Percentiles rank a stretch among this genome's conserved stretches.
Evolutionary conservation across 1,140 invertebrate genomes (phyloP).

Genomic region (Drosophila sechellia): DNA sequence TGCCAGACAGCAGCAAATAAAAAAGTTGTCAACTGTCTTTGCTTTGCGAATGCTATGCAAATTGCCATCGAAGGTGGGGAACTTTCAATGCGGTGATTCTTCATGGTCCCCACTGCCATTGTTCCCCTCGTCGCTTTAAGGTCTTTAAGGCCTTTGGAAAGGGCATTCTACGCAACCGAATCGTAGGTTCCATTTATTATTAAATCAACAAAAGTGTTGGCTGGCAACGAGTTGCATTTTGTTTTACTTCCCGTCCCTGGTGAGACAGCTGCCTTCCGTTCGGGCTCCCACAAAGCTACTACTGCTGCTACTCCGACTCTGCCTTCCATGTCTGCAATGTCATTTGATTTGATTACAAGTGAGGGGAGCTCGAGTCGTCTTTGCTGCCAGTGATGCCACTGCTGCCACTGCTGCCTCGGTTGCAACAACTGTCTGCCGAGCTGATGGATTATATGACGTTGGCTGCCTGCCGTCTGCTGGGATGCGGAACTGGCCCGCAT

Average conservation of each 20-base stretch:
- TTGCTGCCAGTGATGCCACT: not conserved
- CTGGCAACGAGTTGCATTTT: constrained; percentile 9
- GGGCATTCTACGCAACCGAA: not conserved
- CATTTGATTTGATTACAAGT: constrained; percentile 79
- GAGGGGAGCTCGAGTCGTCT: constrained; percentile 48
- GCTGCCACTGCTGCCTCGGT: constrained; percentile 2
- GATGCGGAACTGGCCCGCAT: constrained; percentile 54
- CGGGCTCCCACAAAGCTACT: constrained; percentile 43
- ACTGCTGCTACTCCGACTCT: constrained; percentile 33
- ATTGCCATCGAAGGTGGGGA: constrained; percentile 28
- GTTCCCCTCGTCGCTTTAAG: not conserved
- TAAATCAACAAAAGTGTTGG: constrained; percentile 78
- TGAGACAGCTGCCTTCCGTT: constrained; percentile 49
- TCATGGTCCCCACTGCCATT: not conserved
- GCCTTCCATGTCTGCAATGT: constrained; percentile 61
- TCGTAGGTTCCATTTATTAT: constrained; percentile 44
- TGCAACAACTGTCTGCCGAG: constrained; percentile 63
- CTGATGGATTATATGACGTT: constrained; percentile 78
- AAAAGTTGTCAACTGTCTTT: constrained; percentile 77
- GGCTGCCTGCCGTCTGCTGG: constrained; percentile 30
- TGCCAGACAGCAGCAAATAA: constrained; percentile 48
- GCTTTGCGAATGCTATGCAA: constrained; percentile 60
- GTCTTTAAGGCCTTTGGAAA: not conserved
- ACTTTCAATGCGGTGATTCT: constrained; percentile 10
- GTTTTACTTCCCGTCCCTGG: constrained; percentile 6